Conservation (phyloP, 1,140 invertebrate genomes). For the Drosophila mauritiana region DNA sequence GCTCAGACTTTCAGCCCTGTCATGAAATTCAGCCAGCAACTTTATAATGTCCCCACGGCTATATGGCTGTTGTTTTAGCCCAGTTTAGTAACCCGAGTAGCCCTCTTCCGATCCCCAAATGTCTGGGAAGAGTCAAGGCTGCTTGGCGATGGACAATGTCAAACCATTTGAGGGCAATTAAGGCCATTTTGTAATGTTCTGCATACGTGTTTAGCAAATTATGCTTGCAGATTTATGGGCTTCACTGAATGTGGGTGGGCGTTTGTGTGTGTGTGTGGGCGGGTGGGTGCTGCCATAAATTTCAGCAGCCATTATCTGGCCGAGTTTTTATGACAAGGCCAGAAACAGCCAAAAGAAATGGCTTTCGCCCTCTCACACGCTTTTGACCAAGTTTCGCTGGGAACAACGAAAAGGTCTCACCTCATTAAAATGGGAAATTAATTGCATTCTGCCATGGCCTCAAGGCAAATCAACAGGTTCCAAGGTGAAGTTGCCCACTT, state of each 20-base stretch:
- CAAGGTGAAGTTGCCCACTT: slow-evolving; percentile 74
- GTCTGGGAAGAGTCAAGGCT: slow-evolving; percentile 32
- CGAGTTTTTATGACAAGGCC: slow-evolving; percentile 61
- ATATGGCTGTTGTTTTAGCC: slow-evolving; percentile 22
- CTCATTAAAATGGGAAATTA: slow-evolving; percentile 66
- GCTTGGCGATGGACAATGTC: slow-evolving; percentile 34
- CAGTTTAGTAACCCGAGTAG: slow-evolving; percentile 57
- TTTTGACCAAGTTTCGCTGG: slow-evolving; percentile 33
- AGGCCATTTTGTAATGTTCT: slow-evolving; percentile 76
- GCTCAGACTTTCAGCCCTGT: slow-evolving; percentile 51
- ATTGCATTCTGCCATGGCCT: slow-evolving; percentile 58
- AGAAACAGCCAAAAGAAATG: slow-evolving; percentile 48
- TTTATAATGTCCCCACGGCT: slow-evolving; percentile 43
- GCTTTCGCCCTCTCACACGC: slow-evolving; percentile 2
- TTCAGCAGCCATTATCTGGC: slow-evolving; percentile 56
- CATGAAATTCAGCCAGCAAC: slow-evolving; percentile 52
- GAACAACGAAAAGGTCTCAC: slow-evolving; percentile 57
- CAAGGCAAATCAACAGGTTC: slow-evolving; percentile 73
- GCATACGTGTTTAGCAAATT: slow-evolving; percentile 66
- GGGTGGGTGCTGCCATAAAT: slow-evolving; percentile 56
- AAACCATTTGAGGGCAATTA: slow-evolving; percentile 79
- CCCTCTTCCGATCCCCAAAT: neutral
- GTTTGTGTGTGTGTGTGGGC: slow-evolving; percentile 2
- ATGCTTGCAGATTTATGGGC: slow-evolving; percentile 69
- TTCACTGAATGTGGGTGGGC: slow-evolving; percentile 11